phyloP scores from a whole-genome alignment of 2,113 vertebrate species.

The Microcebus griseorufus region DNA sequence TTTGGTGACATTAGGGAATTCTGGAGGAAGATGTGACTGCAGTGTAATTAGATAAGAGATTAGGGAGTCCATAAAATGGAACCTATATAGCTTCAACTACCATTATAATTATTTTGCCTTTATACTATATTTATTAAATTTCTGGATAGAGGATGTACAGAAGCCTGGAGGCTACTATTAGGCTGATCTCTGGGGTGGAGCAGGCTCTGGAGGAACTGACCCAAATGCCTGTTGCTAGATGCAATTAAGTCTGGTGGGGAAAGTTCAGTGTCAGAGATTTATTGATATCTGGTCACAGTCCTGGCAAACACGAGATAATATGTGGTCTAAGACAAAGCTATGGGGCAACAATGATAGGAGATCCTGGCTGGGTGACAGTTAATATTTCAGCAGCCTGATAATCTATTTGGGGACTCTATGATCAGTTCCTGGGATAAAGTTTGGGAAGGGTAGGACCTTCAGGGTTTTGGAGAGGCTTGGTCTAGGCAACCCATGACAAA shows the following conservation, averaged over 20 bases:
- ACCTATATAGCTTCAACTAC: background rate
- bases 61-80: background rate
- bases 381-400: background rate
- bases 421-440: background rate
- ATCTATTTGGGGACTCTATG: background rate
- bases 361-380: background rate
- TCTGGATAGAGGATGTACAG: background rate
- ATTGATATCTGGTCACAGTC: background rate
- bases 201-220: background rate
- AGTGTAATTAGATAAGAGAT: background rate
- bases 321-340: background rate
- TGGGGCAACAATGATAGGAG: background rate
- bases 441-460: background rate
- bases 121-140: background rate
- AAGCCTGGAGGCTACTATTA: background rate
- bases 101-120: background rate
- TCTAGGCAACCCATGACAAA: background rate
- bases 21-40: background rate
- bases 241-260: background rate
- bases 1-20: background rate
- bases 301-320: background rate
- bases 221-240: background rate
- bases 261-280: background rate
- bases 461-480: background rate
- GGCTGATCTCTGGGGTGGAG: background rate